phyloP scores from a whole-genome alignment of 2,113 vertebrate genomes.

The Myrmecobius fasciatus region DNA sequence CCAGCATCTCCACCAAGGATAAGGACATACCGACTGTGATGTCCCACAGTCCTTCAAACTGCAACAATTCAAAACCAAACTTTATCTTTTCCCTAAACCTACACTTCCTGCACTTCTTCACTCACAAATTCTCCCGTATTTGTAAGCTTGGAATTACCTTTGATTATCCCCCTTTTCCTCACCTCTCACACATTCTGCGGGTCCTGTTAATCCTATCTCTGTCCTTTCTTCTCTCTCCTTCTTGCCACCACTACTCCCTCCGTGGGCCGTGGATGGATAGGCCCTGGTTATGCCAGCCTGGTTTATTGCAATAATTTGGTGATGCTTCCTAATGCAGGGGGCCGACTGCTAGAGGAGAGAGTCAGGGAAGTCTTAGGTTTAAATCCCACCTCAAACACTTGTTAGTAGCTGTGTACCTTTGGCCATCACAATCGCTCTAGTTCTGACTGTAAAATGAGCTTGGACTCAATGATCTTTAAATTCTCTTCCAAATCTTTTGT shows the following conservation, averaged over 20 bases:
- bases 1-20: not conserved
- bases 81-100: not conserved
- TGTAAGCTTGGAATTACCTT: not conserved
- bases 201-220: not conserved
- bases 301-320: not conserved
- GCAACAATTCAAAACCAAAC: not conserved
- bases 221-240: not conserved
- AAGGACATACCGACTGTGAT: not conserved
- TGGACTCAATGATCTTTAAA: not conserved
- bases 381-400: not conserved
- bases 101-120: not conserved
- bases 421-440: not conserved
- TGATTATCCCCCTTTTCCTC: not conserved
- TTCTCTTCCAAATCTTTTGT: not conserved
- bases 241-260: not conserved
- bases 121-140: not conserved
- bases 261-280: not conserved
- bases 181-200: not conserved
- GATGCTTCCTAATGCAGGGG: not conserved
- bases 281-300: accelerated
- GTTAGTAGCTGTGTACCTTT: not conserved
- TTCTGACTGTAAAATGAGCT: not conserved
- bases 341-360: not conserved
- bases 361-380: not conserved
- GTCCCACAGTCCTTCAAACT: not conserved